Evolutionary conservation across 2,113 vertebrate genomes (phyloP).

Genomic region (Formicarius rufipectus): DNA sequence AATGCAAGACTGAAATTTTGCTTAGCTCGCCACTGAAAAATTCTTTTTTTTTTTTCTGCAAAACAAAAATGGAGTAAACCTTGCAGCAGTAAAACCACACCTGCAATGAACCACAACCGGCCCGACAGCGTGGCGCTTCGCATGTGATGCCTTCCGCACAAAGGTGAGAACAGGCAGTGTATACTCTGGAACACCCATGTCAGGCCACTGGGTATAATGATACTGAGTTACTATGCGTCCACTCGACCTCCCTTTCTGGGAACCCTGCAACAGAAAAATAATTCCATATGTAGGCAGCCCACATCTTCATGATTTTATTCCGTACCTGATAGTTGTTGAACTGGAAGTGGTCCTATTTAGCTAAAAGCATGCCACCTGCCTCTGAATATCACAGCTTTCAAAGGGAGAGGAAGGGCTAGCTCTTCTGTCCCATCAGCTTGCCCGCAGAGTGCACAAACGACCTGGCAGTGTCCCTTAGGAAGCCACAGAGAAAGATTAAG

Average conservation of each 20-base stretch:
- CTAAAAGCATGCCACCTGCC: not conserved
- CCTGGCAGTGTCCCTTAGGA: not conserved
- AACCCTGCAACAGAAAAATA: constrained; percentile 76
- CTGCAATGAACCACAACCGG: constrained; percentile 95
- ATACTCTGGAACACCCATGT: constrained; percentile 94
- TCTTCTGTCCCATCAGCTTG: not conserved
- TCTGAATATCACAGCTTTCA: not conserved
- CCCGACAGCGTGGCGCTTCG: constrained; percentile 77
- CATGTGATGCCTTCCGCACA: constrained; percentile 85
- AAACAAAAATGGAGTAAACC: not conserved
- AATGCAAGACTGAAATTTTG: not conserved
- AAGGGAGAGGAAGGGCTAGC: not conserved
- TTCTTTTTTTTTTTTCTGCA: not conserved
- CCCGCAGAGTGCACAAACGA: not conserved
- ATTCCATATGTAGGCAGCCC: not conserved
- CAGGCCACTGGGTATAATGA: constrained; percentile 98
- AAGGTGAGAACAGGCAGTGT: constrained; percentile 90
- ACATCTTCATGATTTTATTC: not conserved
- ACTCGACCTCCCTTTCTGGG: constrained; percentile 81
- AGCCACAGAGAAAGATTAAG: not conserved
- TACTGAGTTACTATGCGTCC: constrained; percentile 88
- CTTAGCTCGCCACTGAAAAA: not conserved
- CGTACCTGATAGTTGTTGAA: not conserved
- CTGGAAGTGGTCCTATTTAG: not conserved
- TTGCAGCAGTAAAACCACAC: constrained; percentile 65